These are phyloP conservation scores for Callyntrura guangdongensis DNA, from an alignment of 2,888 invertebrate species.

Conservation along the genomic window DNA sequence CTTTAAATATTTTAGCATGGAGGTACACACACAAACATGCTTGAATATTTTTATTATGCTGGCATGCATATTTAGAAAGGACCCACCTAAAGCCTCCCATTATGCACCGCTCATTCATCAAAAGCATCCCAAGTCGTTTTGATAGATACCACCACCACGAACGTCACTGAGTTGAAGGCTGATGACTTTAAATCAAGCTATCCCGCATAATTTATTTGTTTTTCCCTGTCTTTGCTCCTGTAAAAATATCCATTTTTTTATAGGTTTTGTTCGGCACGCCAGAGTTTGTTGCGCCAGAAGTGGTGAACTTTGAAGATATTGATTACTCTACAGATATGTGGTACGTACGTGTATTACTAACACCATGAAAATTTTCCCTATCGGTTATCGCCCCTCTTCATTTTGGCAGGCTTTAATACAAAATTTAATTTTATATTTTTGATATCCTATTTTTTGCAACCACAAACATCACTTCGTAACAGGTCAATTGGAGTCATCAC, in stretches of 20 bases:
- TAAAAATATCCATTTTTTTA: background rate
- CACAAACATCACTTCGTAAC: background rate
- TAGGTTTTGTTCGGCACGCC: slow-evolving; percentile 98
- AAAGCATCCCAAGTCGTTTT: background rate
- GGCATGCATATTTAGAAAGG: background rate
- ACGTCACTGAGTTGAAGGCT: background rate
- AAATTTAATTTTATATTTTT: background rate
- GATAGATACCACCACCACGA: slow-evolving; percentile 5
- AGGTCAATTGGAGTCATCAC: slow-evolving; percentile 84
- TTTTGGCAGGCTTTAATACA: background rate
- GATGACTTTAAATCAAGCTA: background rate
- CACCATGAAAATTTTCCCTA: background rate
- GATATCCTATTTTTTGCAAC: background rate
- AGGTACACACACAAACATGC: too few relatives aligned
- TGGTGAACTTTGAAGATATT: slow-evolving; percentile 99
- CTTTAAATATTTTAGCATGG: slow-evolving; percentile 44
- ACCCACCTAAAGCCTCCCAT: slow-evolving; percentile 6
- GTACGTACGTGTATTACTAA: slow-evolving; percentile 86
- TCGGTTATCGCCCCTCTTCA: background rate
- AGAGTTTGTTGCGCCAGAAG: slow-evolving; percentile 99
- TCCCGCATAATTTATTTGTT: slow-evolving; percentile 11
- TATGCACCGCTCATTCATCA: background rate
- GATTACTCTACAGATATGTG: slow-evolving; percentile 99
- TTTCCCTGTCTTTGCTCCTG: slow-evolving; percentile 16
- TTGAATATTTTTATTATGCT: background rate